phyloP scores from a whole-genome alignment of 2,113 vertebrate species.

The Campylomormyrus numenius region DNA sequence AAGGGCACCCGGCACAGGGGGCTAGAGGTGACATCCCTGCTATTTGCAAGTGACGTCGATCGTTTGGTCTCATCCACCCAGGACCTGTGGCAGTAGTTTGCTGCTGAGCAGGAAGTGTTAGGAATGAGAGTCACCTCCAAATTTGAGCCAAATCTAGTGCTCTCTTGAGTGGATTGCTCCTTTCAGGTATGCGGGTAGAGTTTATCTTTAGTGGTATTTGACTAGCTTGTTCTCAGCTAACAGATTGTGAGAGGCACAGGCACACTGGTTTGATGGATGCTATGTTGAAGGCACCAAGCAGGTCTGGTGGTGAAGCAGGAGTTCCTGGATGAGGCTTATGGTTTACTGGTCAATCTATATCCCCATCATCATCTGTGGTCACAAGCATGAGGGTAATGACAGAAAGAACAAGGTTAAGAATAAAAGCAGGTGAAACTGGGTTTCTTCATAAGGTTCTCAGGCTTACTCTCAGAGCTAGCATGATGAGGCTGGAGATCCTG shows the following conservation, averaged over 20 bases:
- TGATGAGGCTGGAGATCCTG: no score
- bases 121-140: not conserved
- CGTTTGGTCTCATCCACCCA: not conserved
- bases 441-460: not conserved
- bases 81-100: not conserved
- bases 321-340: not conserved
- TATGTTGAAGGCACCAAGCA: not conserved
- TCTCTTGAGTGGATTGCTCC: not conserved
- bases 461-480: no score
- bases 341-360: not conserved
- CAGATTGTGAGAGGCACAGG: not conserved
- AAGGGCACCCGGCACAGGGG: not conserved
- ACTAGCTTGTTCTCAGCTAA: not conserved
- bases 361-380: not conserved
- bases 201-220: not conserved
- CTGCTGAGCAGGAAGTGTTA: not conserved
- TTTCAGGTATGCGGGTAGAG: not conserved
- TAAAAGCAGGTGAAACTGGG: not conserved
- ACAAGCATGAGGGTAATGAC: not conserved
- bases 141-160: not conserved
- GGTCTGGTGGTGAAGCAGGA: not conserved
- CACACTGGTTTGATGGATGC: not conserved
- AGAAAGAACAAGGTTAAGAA: not conserved
- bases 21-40: not conserved
- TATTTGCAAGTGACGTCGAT: not conserved